These are phyloP conservation scores for Yponomeuta cagnagella DNA, from an alignment of 2,888 invertebrate genomes.

Conservation along the genomic window DNA sequence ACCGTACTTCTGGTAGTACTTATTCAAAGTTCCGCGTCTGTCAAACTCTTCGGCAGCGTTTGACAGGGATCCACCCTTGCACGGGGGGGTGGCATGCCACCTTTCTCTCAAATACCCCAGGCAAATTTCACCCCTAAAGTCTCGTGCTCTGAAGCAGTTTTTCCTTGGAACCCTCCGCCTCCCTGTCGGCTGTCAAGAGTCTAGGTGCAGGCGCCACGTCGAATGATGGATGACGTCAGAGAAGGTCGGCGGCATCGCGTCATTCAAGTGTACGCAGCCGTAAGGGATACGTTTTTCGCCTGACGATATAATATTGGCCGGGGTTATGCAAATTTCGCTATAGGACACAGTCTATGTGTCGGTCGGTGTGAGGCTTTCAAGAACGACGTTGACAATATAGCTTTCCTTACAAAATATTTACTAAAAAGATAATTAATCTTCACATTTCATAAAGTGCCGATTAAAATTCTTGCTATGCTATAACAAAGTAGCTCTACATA, in stretches of 20 bases:
- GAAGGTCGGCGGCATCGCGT: slow-evolving; percentile 75
- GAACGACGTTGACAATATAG: too few relatives aligned
- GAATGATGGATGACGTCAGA: slow-evolving; percentile 76
- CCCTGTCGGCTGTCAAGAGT: slow-evolving; percentile 64
- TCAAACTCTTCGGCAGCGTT: slow-evolving; percentile 76
- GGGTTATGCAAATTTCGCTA: slow-evolving; percentile 70
- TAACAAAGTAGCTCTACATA: too few relatives aligned
- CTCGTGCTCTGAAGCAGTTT: slow-evolving; percentile 25
- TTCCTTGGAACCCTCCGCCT: slow-evolving; percentile 32
- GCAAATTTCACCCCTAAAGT: slow-evolving; percentile 29
- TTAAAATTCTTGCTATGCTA: too few relatives aligned
- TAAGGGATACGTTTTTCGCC: slow-evolving; percentile 76
- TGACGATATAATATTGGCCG: slow-evolving; percentile 75
- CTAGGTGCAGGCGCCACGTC: slow-evolving; percentile 74
- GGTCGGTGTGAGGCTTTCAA: not conserved
- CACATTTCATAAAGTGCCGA: too few relatives aligned
- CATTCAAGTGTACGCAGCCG: slow-evolving; percentile 76
- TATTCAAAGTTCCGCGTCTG: slow-evolving; percentile 62
- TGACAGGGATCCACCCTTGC: slow-evolving; percentile 74
- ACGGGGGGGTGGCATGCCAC: slow-evolving; percentile 64
- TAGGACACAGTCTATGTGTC: slow-evolving; percentile 33
- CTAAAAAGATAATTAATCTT: too few relatives aligned
- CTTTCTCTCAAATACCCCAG: slow-evolving; percentile 31
- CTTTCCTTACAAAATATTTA: too few relatives aligned
- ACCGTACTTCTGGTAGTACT: not conserved